phyloP scores from a whole-genome alignment of 2,888 invertebrate species.

The Caenorhabditis afra region DNA sequence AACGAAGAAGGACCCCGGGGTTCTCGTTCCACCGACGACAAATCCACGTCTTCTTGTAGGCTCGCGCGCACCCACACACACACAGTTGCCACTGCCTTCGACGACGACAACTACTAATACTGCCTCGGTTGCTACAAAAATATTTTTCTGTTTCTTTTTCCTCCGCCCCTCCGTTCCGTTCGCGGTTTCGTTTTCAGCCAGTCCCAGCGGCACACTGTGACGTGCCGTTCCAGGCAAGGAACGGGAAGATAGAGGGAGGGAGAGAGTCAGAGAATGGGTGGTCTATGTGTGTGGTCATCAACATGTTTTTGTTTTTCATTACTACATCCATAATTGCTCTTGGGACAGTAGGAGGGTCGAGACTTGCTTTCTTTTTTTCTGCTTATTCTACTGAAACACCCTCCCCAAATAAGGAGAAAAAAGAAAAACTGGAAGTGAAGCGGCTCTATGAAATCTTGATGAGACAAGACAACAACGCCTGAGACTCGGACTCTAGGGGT shows the following conservation, averaged over 20 bases:
- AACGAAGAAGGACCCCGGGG: too few relatives aligned
- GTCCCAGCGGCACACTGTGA: too few relatives aligned
- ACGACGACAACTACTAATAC: constrained; percentile 1
- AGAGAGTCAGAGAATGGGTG: constrained; percentile 2
- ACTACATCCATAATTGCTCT: constrained; percentile 56
- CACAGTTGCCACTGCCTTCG: constrained; percentile 9
- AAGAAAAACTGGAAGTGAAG: constrained; percentile 3
- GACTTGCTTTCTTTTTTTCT: neutral
- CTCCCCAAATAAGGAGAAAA: neutral
- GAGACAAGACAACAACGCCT: neutral
- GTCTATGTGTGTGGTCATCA: constrained; percentile 39
- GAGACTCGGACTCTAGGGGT: neutral
- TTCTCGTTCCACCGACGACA: constrained; percentile 13
- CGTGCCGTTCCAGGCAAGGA: constrained; percentile 15
- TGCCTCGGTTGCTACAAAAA: constrained; percentile 38
- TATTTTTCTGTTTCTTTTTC: too few relatives aligned
- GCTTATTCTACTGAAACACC: constrained; percentile 1
- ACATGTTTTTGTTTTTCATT: constrained; percentile 60
- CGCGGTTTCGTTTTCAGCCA: neutral
- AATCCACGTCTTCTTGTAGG: constrained; percentile 46
- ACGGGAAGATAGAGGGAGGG: neutral
- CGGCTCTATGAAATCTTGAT: constrained; percentile 34
- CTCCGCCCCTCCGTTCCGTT: too few relatives aligned
- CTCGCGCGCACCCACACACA: constrained; percentile 11
- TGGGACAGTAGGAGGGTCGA: too few relatives aligned